Evolutionary conservation across 1,140 invertebrate species (phyloP), one percentile per base, ranked within the genome.

Genomic region (Babylonia areolata): DNA sequence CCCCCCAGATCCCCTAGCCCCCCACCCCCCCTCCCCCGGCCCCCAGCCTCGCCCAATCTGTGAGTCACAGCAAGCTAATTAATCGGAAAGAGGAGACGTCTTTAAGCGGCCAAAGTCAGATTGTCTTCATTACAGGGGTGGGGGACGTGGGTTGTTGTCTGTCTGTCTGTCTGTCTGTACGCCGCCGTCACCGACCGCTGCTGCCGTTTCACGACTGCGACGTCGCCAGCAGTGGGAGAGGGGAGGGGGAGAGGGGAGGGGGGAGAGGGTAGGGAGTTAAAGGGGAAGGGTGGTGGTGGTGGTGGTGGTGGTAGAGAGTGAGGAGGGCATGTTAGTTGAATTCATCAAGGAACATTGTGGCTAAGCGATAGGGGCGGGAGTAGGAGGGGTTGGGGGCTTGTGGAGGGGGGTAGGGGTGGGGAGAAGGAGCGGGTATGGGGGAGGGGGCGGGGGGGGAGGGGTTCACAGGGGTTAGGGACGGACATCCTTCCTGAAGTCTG

Each of bases 291-390:
- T 0, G 6, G 28, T 5, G 28, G 58, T 28, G 9, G 28, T 12
- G 17, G 0, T 5, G 2, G 58, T 69, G 84, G 42, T 40, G 73
- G 71, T 11, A 17, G 40, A 73, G n/a, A 11, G 28, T 17, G 58
- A n/a, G 20, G 42, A 40, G 84, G 75, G 51, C 42, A 40, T 37
- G 46, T 51, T 77, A 17, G 40, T 77, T 3, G 73, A 85, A 77
- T 51, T 37, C 71, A 78, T 75, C 71, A 54, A 20, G 71, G 31
- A 37, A 42, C 12, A 28, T 58, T 75, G 51, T n/a, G 28, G 84
- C 33, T 80, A 40, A 80, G 28, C 54, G 78, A 80, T 80, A 46
- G 78, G 58, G 28, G 28, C 5, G 6, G 58, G 58, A n/a, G 12
- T 23, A 23, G 58, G 58, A n/a, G 23, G 58, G 12, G 58, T 23